Base-by-base conservation (phyloP, 2,797 vertebrate species). In the Premnoplex brunnescens region DNA sequence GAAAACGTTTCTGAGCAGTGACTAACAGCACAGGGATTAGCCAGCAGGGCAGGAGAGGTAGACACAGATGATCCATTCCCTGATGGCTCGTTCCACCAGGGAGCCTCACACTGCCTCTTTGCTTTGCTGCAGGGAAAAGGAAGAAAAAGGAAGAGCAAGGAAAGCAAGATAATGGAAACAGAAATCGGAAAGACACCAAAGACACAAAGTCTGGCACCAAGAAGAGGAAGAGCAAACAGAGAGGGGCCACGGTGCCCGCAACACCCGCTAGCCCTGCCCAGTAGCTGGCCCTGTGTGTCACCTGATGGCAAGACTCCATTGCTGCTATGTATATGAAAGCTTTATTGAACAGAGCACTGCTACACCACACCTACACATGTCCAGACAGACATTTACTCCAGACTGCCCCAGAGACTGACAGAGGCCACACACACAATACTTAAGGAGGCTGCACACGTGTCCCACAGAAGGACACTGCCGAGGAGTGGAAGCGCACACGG, bases 251-350 rank as follows among this genome's bases (percentile, higher is more conserved):
- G 14, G 91, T 96, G 52, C 97, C 99, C 0, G 55, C 89, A n/a
- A 96, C 98, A 20, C 97, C 98, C 19, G 88, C 97, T 16, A 98
- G 98, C 96, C 97, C 98, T 60, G 93, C 98, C 96, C 98, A 98
- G 97, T 99, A 99, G 98, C 88, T 93, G 59, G 55, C 75, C 62
- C 64, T 63, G 74, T 43, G 66, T 13, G 64, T 95, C 83, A 60
- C 73, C 36, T 39, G 74, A 82, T 60, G 90, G 96, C 95, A 95
- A 97, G 91, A 98, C 95, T 97, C 97, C 97, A 95, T 97, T 97
- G 98, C 98, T 99, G 98, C 98, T 99, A 98, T 97, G 98, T 97
- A 97, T 98, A 98, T 97, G 98, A 97, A 98, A 97, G 98, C 97
- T 97, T 98, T 98, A 97, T 94, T 74, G 97, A 98, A 98, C 98